Percentiles rank a stretch among this genome's conserved stretches.
Conservation (phyloP, 2,797 vertebrate species). For the Nothura maculosa region DNA sequence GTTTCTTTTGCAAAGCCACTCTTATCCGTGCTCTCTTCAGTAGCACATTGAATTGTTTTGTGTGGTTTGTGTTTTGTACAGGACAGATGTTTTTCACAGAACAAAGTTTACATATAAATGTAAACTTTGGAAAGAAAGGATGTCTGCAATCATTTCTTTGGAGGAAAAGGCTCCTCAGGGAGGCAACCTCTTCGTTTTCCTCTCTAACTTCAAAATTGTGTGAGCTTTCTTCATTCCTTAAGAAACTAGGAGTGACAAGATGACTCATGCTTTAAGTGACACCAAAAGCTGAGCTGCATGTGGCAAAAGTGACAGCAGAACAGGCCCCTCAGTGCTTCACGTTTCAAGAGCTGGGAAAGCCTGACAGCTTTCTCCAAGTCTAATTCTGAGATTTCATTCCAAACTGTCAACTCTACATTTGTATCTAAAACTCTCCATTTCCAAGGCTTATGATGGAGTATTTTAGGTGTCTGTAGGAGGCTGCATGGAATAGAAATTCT, state of each 20-base stretch:
- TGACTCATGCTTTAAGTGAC: background rate
- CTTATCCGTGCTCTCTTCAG: fast-evolving
- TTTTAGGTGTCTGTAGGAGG: background rate
- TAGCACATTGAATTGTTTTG: background rate
- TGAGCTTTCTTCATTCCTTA: background rate
- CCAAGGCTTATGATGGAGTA: background rate
- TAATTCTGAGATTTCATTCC: constrained; percentile 10
- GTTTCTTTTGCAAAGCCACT: background rate
- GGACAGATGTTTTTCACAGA: background rate
- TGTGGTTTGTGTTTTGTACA: fast-evolving
- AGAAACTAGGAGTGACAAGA: background rate
- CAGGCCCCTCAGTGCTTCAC: background rate
- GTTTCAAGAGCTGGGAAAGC: background rate
- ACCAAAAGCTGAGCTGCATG: background rate
- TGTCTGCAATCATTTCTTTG: background rate
- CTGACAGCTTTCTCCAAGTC: background rate
- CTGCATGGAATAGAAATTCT: background rate
- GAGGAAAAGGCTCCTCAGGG: background rate
- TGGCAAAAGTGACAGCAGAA: background rate
- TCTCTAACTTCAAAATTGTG: background rate
- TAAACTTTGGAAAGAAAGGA: background rate
- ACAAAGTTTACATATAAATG: background rate
- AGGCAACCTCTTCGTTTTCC: background rate
- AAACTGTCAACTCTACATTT: background rate
- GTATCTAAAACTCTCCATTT: background rate